Conservation (phyloP, 2,888 invertebrate species). For the Escarpia spicata region DNA sequence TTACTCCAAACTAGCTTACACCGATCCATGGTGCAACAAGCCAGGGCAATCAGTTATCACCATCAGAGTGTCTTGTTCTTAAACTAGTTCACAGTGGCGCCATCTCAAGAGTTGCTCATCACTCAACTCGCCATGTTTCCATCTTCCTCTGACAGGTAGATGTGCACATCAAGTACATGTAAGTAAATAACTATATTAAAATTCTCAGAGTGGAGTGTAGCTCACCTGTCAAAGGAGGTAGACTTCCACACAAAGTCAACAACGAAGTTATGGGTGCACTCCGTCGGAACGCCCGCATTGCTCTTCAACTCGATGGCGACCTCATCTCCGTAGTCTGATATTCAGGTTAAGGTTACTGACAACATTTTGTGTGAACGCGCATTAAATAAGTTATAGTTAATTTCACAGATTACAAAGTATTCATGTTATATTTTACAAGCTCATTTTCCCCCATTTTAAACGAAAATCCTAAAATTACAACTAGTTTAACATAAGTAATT, state of each 20-base stretch:
- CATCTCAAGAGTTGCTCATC: no score
- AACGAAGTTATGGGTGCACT: constrained; percentile 93
- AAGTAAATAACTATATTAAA: no score
- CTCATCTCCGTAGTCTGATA: constrained; percentile 89
- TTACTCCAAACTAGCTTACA: no score
- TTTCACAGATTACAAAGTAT: neutral
- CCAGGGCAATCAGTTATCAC: no score
- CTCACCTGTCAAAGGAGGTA: constrained; percentile 89
- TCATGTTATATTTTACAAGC: neutral
- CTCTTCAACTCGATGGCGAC: constrained; percentile 96
- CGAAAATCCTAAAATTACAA: neutral
- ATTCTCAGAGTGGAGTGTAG: neutral
- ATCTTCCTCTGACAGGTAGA: no score
- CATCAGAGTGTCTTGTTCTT: no score
- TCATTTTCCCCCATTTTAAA: neutral
- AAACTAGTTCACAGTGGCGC: no score
- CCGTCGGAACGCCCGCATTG: constrained; percentile 89
- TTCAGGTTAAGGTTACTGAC: constrained; percentile 26
- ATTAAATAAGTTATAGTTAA: neutral
- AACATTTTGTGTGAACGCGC: neutral
- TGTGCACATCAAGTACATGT: no score
- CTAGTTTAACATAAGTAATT: neutral
- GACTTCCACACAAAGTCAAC: constrained; percentile 99
- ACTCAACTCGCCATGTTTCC: no score
- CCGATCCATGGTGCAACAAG: no score